Percentiles rank a stretch among this genome's conserved stretches.
These are phyloP conservation scores for Acridotheres tristis DNA, from an alignment of 2,797 vertebrate genomes.

Conservation along the genomic window DNA sequence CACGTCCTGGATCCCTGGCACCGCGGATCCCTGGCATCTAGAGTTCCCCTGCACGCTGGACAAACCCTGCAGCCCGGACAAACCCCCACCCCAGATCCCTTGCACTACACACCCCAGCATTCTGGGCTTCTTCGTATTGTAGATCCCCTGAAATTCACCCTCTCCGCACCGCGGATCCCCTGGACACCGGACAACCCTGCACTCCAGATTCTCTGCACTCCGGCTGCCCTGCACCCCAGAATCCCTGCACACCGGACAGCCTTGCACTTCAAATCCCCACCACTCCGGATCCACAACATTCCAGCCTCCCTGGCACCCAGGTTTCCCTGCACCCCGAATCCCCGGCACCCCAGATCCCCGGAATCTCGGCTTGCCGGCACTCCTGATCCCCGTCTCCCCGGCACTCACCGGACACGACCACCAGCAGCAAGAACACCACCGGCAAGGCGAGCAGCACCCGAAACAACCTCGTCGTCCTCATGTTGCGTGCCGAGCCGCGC, in stretches of 20 bases:
- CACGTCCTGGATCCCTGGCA: not conserved
- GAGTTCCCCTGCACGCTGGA: not conserved
- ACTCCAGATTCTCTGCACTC: not conserved
- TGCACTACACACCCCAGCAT: not conserved
- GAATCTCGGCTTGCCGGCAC: not conserved
- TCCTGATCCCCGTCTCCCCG: not conserved
- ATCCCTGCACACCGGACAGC: not conserved
- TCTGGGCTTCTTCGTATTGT: not conserved
- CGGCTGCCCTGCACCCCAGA: not conserved
- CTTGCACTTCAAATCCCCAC: not conserved
- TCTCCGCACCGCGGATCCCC: not conserved
- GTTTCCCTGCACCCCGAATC: not conserved
- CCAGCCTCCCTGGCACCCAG: too few species aligned
- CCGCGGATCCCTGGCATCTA: not conserved
- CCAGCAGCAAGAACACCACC: constrained; percentile 12
- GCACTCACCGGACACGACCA: constrained; percentile 56
- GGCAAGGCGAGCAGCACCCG: not conserved
- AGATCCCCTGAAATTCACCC: not conserved
- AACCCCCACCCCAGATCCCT: not conserved
- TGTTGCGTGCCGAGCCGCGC: not conserved
- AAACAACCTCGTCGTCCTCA: not conserved
- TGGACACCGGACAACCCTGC: not conserved
- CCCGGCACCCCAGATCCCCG: too few species aligned
- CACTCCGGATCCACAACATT: not conserved
- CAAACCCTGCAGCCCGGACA: not conserved